phyloP scores from a whole-genome alignment of 1,140 invertebrate species.

The Harpegnathos saltator region DNA sequence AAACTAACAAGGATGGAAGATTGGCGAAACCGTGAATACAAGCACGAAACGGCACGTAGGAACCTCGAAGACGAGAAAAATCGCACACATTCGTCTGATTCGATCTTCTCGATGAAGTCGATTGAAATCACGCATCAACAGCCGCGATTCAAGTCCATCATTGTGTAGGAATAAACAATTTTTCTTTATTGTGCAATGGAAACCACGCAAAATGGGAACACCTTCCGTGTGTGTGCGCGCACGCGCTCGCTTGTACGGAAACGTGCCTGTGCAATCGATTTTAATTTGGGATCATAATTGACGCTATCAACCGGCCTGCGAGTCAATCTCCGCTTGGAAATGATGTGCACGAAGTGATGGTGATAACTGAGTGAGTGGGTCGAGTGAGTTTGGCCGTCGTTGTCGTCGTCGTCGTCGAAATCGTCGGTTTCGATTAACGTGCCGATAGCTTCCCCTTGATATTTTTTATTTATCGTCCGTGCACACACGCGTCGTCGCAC shows the following conservation, averaged over 20 bases:
- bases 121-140: too few relatives aligned
- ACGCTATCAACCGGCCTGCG: conserved; percentile 60
- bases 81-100: too few relatives aligned
- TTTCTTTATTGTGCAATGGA: too few relatives aligned
- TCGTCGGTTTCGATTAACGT: conserved; percentile 41
- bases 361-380: conserved; percentile 67
- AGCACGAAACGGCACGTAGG: too few relatives aligned
- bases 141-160: background rate
- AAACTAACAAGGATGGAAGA: too few relatives aligned
- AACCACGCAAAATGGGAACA: background rate
- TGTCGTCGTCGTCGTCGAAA: conserved; percentile 21
- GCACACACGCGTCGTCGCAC: background rate
- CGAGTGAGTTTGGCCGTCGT: conserved; percentile 44
- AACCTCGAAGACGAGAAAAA: too few relatives aligned
- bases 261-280: conserved; percentile 57
- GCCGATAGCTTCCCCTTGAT: background rate
- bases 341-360: conserved; percentile 66
- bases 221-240: background rate
- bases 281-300: conserved; percentile 73
- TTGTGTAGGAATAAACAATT: too few relatives aligned
- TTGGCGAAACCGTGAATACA: too few relatives aligned
- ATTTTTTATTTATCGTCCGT: conserved; percentile 10
- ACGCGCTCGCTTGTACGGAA: background rate
- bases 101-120: too few relatives aligned
- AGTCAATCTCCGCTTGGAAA: conserved; percentile 80